Evolutionary conservation across 2,888 invertebrate genomes (phyloP).

Genomic region (Antitype chi): DNA sequence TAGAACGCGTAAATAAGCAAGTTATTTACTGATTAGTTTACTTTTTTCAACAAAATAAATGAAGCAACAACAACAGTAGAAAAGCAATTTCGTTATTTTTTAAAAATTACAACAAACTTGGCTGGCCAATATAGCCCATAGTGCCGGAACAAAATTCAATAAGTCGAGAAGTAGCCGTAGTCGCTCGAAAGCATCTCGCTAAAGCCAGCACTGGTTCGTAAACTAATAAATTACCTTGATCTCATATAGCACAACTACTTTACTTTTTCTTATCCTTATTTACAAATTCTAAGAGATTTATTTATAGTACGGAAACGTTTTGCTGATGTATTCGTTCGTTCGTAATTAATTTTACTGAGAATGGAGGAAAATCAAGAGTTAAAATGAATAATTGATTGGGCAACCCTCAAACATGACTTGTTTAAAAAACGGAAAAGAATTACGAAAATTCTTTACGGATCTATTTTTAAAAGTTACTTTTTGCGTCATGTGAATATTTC

Average conservation of each 20-base stretch:
- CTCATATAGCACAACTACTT: neutral
- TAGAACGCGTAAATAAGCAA: neutral
- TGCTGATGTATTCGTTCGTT: no score
- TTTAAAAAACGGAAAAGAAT: constrained; percentile 23
- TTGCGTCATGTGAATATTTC: constrained; percentile 1
- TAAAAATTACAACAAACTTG: no score
- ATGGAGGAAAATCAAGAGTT: constrained; percentile 12
- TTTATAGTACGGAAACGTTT: constrained; percentile 6
- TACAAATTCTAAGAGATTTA: constrained; percentile 1
- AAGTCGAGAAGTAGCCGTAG: neutral
- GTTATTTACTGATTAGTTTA: no score
- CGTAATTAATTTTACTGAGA: constrained; percentile 9
- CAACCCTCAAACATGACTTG: constrained; percentile 2
- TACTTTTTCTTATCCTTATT: constrained; percentile 12
- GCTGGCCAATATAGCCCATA: neutral
- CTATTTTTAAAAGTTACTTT: constrained; percentile 22
- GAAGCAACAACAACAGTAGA: no score
- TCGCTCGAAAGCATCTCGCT: neutral
- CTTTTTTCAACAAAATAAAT: no score
- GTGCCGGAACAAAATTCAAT: constrained; percentile 14
- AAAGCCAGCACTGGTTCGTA: neutral
- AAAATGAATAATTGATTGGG: constrained; percentile 41
- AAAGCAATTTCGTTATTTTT: no score
- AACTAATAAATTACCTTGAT: neutral
- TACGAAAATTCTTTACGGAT: neutral